These are phyloP conservation scores for Halocynthia aurantium DNA, from an alignment of 23 tunicate genomes.

Conservation along the genomic window DNA sequence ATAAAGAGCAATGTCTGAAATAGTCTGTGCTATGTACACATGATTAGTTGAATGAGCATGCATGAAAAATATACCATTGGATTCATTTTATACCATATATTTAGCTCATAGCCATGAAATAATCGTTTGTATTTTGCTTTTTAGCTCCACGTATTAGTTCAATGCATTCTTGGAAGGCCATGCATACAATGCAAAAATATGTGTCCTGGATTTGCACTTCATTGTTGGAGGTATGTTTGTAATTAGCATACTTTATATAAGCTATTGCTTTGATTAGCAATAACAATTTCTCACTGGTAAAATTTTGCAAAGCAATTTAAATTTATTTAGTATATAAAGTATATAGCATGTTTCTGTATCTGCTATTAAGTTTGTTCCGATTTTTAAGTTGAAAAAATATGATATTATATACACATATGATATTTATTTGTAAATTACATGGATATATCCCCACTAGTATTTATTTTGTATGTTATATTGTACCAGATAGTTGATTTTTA, in stretches of 20 bases:
- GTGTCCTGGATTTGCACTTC: slow-evolving; percentile 75
- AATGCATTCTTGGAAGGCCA: slow-evolving; percentile 54
- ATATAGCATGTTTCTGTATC: background rate
- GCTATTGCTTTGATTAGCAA: background rate
- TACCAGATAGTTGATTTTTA: no score
- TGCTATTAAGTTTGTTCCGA: background rate
- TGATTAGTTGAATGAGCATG: no score
- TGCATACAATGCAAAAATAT: slow-evolving; percentile 36
- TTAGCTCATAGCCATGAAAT: background rate
- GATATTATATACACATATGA: no score
- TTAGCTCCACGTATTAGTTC: slow-evolving; percentile 51
- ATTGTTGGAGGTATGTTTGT: slow-evolving; percentile 56
- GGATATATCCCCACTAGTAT: no score
- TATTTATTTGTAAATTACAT: no score
- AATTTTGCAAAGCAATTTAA: background rate
- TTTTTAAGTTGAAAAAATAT: no score
- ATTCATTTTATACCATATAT: no score
- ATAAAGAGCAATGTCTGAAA: no score
- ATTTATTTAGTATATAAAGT: background rate
- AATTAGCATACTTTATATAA: background rate
- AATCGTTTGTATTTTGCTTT: background rate
- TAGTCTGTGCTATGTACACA: no score
- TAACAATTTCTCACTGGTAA: background rate
- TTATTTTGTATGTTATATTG: no score
- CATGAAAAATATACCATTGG: no score